A percentile compares a stretch with the other conserved stretches of the same genome.
These are phyloP conservation scores for Papilio gigon DNA, from an alignment of 2,888 invertebrate genomes.

Conservation along the genomic window DNA sequence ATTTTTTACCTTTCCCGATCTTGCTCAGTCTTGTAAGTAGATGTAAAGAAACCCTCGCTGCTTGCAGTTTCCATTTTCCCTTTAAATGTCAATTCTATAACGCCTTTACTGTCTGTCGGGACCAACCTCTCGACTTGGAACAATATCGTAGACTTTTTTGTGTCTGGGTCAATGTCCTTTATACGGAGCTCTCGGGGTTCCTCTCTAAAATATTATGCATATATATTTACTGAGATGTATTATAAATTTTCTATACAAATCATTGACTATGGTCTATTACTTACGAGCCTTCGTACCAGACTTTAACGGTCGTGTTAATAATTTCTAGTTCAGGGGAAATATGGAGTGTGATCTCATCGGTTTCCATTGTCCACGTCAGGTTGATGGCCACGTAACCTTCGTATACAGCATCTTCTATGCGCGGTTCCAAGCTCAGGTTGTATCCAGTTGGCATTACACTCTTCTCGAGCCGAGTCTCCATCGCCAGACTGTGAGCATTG, in stretches of 20 bases:
- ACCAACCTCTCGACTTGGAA: conserved; percentile 83
- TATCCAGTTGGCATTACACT: conserved; percentile 86
- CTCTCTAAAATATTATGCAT: conserved; percentile 54
- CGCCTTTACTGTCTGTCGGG: conserved; percentile 81
- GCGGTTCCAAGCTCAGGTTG: conserved; percentile 85
- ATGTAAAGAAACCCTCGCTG: conserved; percentile 87
- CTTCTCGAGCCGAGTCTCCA: conserved; percentile 84
- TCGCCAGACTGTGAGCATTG: conserved; percentile 84
- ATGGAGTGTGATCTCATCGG: conserved; percentile 85
- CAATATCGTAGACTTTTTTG: conserved; percentile 84
- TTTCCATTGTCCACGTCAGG: conserved; percentile 84
- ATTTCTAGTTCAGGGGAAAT: conserved; percentile 85
- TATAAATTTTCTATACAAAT: no score
- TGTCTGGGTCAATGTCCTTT: conserved; percentile 75
- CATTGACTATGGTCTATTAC: conserved; percentile 45
- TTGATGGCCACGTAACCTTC: conserved; percentile 86
- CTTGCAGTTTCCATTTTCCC: conserved; percentile 85
- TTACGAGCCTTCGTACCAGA: conserved; percentile 58
- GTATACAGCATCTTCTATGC: conserved; percentile 84
- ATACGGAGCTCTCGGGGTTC: conserved; percentile 58
- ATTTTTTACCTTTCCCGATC: conserved; percentile 77
- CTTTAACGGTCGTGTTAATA: conserved; percentile 75
- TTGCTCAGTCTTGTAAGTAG: conserved; percentile 79
- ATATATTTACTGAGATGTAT: no score
- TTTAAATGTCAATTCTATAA: conserved; percentile 84